Evolutionary conservation across 2,797 vertebrate species (phyloP), one percentile per base, ranked within the genome.

Genomic region (Enteromius fasciolatus): DNA sequence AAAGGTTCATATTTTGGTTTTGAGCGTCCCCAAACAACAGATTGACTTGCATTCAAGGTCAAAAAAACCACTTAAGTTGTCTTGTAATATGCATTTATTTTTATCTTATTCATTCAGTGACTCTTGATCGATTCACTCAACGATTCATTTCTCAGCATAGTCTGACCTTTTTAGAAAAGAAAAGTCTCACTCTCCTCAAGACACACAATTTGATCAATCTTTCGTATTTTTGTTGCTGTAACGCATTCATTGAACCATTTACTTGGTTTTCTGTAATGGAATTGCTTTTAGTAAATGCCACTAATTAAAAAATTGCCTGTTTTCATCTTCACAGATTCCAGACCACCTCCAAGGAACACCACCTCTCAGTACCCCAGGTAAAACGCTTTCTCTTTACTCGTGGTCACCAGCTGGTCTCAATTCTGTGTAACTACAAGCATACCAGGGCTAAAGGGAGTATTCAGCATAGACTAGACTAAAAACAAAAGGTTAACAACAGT

Each of bases 251-350:
- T 17, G 3, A 54, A n/a, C 3, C 9, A 0, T n/a, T n/a, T 23
- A 23, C 54, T 23, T 23, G 4, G 7, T 28, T 15, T 46, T 48
- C 1, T 28, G 66, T 41, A 7, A 9, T 68, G 36, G 63, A 18
- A 20, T 17, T 67, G 23, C 67, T 69, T 57, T 73, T 36, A 33
- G 10, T 36, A n/a, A 74, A 54, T 12, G 3, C 12, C n/a, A 48
- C 3, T 41, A 18, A 67, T 52, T 31, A 31, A 28, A 28, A 12
- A 3, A 59, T 25, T 8, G 0, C 14, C 23, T 70, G 23, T 70
- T 72, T 59, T 72, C n/a, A 1, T 67, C 36, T 33, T 59, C 39
- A 70, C 78, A 81, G 79, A 81, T 50, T 39, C 79, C 54, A 50
- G 79, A 63, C 79, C n/a, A 1, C 14, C 79, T 36, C 41, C 25